Base-by-base conservation (phyloP, 2,113 vertebrate genomes). In the Montifringilla adamsi region DNA sequence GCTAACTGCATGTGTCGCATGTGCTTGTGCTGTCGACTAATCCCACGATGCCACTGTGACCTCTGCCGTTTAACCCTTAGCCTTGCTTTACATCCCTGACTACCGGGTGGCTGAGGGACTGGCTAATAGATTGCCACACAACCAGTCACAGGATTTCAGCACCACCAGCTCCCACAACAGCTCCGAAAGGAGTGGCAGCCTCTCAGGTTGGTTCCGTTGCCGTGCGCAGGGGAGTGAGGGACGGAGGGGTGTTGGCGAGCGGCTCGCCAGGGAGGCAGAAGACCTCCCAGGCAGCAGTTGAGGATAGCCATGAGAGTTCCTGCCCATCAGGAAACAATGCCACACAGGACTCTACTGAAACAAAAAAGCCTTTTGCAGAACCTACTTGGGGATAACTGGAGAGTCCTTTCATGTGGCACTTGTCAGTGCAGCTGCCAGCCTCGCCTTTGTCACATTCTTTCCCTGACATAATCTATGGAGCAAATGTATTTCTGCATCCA, bases 131-230 rank as follows among this genome's bases (percentile, higher is more conserved):
- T 99, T 99, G 97, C 99, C 99, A 97, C 99, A 99, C 99, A 99
- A 99, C 99, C 99, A 99, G 99, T 99, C 99, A 98, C 99, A 99
- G 99, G 99, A 99, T 99, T 99, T 99, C 99, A 99, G 99, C 99
- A 99, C 99, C 98, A 99, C 99, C 99, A 99, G 99, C 98, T 99
- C 99, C 98, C 99, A 99, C 99, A 99, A 99, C 99, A 99, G 99
- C 98, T 99, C 99, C 96, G 99, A 99, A 98, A 98, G 99, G 98
- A 99, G 99, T 98, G 99, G 99, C 99, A 99, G 99, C 97, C 99
- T 99, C 97, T 99, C 99, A 99, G 99, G 99, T 99, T 99, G 99
- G 99, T 99, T 98, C 97, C 93, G 68, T 94, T 86, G 94, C 97
- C 39, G 70, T 95, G 94, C 84, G 87, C 56, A 98, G 97, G 88